A percentile compares a stretch with the other conserved stretches of the same genome.
phyloP scores from a whole-genome alignment of 2,888 invertebrate species.

The Sesia bembeciformis region DNA sequence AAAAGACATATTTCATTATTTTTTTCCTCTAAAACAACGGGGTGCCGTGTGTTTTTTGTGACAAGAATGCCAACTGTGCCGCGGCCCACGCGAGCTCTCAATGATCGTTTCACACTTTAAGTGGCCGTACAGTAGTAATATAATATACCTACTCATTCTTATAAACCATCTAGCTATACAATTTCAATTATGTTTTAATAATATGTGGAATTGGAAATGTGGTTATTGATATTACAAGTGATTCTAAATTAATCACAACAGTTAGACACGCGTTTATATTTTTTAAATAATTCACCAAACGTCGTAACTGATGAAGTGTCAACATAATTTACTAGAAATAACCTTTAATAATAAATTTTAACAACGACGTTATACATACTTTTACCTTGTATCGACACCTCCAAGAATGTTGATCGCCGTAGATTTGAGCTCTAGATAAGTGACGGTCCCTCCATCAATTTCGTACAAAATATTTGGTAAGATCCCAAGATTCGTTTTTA shows the following conservation, averaged over 20 bases:
- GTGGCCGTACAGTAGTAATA: slow-evolving; percentile 59
- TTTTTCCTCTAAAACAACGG: slow-evolving; percentile 68
- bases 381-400: slow-evolving; percentile 66
- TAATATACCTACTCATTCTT: slow-evolving; percentile 3
- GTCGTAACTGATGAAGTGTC: not conserved
- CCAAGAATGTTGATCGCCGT: slow-evolving; percentile 66
- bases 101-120: slow-evolving; percentile 67
- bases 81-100: slow-evolving; percentile 52
- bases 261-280: too few relatives aligned
- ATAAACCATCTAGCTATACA: too few relatives aligned
- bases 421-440: slow-evolving; percentile 58
- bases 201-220: too few relatives aligned
- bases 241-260: too few relatives aligned
- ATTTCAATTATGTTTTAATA: too few relatives aligned
- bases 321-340: slow-evolving; percentile 11
- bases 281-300: not conserved
- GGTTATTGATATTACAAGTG: too few relatives aligned
- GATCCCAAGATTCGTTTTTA: slow-evolving; percentile 67
- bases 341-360: slow-evolving; percentile 22
- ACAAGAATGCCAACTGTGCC: slow-evolving; percentile 48
- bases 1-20: slow-evolving; percentile 66
- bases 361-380: slow-evolving; percentile 43
- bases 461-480: slow-evolving; percentile 66
- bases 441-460: slow-evolving; percentile 63
- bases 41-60: slow-evolving; percentile 65